These are phyloP conservation scores for Epinephelus cyanopodus DNA, from an alignment of 2,113 vertebrate species.

Conservation along the genomic window DNA sequence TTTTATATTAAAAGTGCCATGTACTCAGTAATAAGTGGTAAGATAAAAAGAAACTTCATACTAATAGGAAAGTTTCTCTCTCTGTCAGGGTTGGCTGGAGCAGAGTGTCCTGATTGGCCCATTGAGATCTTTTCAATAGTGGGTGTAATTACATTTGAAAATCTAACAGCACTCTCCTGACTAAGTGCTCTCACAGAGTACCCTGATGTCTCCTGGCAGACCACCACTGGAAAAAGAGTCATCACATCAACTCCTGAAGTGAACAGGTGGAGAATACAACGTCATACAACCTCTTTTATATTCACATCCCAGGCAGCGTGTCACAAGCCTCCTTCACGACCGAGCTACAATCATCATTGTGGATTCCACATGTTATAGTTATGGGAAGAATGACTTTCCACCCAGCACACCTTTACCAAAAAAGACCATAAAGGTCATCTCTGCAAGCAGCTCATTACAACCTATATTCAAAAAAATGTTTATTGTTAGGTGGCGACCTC, in stretches of 20 bases:
- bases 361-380: conserved; percentile 4
- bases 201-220: conserved; percentile 3
- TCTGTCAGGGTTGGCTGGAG: not conserved
- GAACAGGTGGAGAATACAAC: not conserved
- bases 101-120: not conserved
- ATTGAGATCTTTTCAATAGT: conserved; percentile 10
- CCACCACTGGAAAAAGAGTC: conserved; percentile 1
- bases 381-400: not conserved
- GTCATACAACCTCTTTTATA: conserved; percentile 3
- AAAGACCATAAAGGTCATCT: too few relatives aligned
- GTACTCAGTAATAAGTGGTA: not conserved
- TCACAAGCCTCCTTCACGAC: not conserved
- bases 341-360: not conserved
- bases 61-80: not conserved
- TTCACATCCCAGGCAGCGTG: not conserved
- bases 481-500: too few relatives aligned
- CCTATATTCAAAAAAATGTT: too few relatives aligned
- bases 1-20: not conserved
- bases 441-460: too few relatives aligned
- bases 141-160: conserved; percentile 10
- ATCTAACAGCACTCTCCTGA: conserved; percentile 5
- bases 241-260: not conserved
- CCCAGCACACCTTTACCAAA: too few relatives aligned
- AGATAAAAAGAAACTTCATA: not conserved
- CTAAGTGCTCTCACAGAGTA: conserved; percentile 9